Conservation (phyloP, 64 coral and sea anemone genomes). For the Montipora efflorescens region DNA sequence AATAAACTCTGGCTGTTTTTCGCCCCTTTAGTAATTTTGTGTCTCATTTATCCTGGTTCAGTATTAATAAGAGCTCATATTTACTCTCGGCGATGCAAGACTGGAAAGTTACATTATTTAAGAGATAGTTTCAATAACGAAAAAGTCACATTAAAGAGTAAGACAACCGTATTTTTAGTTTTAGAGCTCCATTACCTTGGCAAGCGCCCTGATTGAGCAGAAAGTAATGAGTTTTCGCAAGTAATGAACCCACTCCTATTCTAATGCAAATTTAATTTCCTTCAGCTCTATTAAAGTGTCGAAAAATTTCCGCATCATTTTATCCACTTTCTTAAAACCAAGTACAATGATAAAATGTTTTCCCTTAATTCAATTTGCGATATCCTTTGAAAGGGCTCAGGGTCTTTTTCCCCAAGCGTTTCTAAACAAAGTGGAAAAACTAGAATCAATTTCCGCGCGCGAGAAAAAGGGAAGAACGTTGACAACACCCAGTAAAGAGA, state of each 20-base stretch:
- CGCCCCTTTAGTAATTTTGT: conserved; percentile 54
- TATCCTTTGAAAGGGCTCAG: conserved; percentile 68
- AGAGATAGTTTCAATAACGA: conserved; percentile 82
- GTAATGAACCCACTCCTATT: conserved; percentile 76
- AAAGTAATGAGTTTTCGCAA: conserved; percentile 79
- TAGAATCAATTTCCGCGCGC: conserved; percentile 75
- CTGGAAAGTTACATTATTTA: conserved; percentile 75
- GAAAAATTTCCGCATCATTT: conserved; percentile 79
- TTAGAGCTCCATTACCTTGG: conserved; percentile 76
- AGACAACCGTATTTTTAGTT: conserved; percentile 67
- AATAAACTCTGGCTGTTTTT: conserved; percentile 80
- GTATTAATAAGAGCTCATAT: conserved; percentile 76
- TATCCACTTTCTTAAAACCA: conserved; percentile 82
- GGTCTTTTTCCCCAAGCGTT: conserved; percentile 50
- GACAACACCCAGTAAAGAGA: conserved; percentile 15
- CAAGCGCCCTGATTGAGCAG: conserved; percentile 74
- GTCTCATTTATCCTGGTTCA: conserved; percentile 74
- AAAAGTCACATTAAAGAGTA: conserved; percentile 41
- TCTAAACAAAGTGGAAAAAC: conserved; percentile 69
- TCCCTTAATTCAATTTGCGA: conserved; percentile 84
- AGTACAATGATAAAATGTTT: conserved; percentile 90
- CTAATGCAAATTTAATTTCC: conserved; percentile 97
- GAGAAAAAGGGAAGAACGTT: conserved; percentile 15
- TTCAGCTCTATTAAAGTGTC: conserved; percentile 70
- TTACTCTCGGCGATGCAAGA: conserved; percentile 62